Conservation (phyloP, 2,113 vertebrate genomes). For the Periophthalmus modestus region DNA sequence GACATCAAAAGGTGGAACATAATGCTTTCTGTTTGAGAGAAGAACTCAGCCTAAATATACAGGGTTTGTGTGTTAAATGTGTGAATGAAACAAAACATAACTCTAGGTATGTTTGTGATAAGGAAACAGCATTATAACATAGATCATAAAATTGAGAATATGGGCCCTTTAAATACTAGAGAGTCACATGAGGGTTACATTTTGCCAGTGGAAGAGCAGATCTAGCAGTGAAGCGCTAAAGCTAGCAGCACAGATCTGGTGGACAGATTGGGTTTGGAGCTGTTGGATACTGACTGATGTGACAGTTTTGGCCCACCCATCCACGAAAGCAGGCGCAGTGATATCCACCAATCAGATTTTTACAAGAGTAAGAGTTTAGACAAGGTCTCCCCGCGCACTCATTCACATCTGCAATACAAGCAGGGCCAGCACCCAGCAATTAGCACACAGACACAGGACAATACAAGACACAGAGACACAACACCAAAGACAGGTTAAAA, state of each 20-base stretch:
- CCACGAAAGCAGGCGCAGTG: conserved; percentile 93
- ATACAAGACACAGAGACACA: too few relatives aligned
- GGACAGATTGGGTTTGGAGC: conserved; percentile 12
- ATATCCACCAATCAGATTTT: conserved; percentile 99
- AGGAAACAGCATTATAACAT: too few relatives aligned
- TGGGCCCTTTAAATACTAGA: too few relatives aligned
- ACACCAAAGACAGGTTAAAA: too few relatives aligned
- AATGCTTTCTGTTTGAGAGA: too few relatives aligned
- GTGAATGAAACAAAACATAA: too few relatives aligned
- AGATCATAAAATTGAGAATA: too few relatives aligned
- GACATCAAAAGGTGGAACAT: too few relatives aligned
- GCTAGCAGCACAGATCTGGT: not conserved
- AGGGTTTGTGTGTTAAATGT: too few relatives aligned
- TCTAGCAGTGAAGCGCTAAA: conserved; percentile 3
- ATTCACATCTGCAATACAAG: conserved; percentile 91
- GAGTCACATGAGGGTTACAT: too few relatives aligned
- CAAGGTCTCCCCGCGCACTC: conserved; percentile 93
- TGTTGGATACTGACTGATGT: conserved; percentile 91
- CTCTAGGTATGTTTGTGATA: too few relatives aligned
- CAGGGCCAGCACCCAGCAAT: conserved; percentile 60
- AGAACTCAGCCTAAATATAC: too few relatives aligned
- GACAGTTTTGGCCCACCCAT: conserved; percentile 96
- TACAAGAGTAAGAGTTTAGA: conserved; percentile 96
- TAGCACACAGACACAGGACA: not conserved
- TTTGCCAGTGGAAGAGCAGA: conserved; percentile 11